Evolutionary conservation across 1,140 invertebrate species (phyloP), one percentile per base, ranked within the genome.

Genomic region (Ylistrum balloti): DNA sequence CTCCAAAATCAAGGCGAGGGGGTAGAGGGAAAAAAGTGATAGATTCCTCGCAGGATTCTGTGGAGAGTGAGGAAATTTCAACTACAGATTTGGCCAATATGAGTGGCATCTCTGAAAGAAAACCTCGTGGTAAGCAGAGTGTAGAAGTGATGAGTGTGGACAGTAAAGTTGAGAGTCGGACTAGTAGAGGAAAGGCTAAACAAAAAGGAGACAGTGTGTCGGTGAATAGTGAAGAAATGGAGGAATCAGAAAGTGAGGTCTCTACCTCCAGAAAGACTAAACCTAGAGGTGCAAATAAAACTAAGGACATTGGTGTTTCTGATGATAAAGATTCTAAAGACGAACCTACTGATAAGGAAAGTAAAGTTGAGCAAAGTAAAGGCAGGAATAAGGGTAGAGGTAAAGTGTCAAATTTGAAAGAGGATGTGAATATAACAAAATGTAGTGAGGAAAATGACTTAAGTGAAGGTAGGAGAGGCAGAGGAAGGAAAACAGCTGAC

Each of bases 201-300:
- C 89, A 86, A 56, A 41, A n/a, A 28, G 45, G 45, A 20, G 56
- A 28, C n/a, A 74, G 5, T 74, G 56, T 74, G 22, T 28, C n/a
- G 22, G n/a, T 48, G 86, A 38, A 2, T 89, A 90, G 32, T 34
- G 35, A 28, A 28, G 74, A 89, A 85, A 87, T 28, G 45, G 33
- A 33, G 32, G 17, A 28, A 3, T 41, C 41, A 45, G 20, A 86
- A 32, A 34, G 41, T 88, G 22, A 86, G 74, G 33, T 22, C 17
- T 48, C 89, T n/a, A 48, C 74, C n/a, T 90, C 90, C n/a, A 34
- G 28, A 86, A 32, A 86, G 33, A 45, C 41, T 15, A 90, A 90
- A 90, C 35, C 33, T 35, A 45, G 45, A 32, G 85, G 85, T 74
- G 74, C 88, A 86, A 38, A 35, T 33, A 41, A 88, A 10, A 34